A percentile compares a stretch with the other conserved stretches of the same genome.
Evolutionary conservation across 2,797 vertebrate genomes (phyloP).

Genomic region (Molossus alvarezi): DNA sequence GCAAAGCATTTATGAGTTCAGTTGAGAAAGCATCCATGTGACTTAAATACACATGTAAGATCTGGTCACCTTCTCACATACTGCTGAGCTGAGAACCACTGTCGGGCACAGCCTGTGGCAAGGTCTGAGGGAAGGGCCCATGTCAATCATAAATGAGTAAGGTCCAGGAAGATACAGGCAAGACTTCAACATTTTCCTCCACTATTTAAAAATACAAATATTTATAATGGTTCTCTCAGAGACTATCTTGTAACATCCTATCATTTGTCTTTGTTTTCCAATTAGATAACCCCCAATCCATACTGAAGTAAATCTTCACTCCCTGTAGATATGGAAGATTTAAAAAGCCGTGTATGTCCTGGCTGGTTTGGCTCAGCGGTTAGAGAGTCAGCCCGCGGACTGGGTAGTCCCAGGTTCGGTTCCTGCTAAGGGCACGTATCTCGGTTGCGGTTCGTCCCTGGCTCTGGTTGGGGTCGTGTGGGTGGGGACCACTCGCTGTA

Average conservation of each 20-base stretch:
- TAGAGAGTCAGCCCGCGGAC: too few relatives aligned
- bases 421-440: too few relatives aligned
- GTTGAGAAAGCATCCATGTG: not conserved
- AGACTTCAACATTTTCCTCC: constrained; percentile 46
- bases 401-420: too few relatives aligned
- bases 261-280: constrained; percentile 48
- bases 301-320: constrained; percentile 26
- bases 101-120: not conserved
- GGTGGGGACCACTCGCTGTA: too few relatives aligned
- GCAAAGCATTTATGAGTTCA: not conserved
- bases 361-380: too few relatives aligned
- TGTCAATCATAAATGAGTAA: not conserved
- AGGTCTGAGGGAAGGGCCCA: not conserved
- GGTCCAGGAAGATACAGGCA: not conserved
- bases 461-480: too few relatives aligned
- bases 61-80: not conserved
- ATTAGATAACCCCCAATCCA: constrained; percentile 8
- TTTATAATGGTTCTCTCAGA: not conserved
- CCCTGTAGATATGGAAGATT: not conserved
- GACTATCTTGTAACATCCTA: not conserved
- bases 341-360: not conserved
- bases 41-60: not conserved
- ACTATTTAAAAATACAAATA: not conserved
- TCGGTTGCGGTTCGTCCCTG: too few relatives aligned
- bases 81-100: not conserved